A percentile compares a stretch with the other conserved stretches of the same genome.
These are phyloP conservation scores for Cyanoramphus novaezelandiae DNA, from an alignment of 2,113 vertebrate species.

Conservation along the genomic window DNA sequence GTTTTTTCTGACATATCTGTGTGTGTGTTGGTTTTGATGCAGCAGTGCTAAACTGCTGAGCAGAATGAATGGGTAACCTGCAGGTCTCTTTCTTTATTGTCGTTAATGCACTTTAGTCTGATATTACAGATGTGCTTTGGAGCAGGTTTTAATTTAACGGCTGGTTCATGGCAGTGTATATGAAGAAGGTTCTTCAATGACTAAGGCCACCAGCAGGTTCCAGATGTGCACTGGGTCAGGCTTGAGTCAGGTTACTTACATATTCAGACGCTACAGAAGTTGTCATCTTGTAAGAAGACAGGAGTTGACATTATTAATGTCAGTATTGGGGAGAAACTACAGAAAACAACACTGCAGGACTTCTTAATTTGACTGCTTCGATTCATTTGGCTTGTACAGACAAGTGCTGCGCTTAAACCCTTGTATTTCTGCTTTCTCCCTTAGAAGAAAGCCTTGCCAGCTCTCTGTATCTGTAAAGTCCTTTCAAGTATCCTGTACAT, in stretches of 20 bases:
- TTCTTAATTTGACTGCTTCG: background rate
- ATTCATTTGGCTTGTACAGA: background rate
- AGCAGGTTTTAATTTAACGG: background rate
- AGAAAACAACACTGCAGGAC: background rate
- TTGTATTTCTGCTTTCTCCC: background rate
- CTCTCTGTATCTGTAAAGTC: background rate
- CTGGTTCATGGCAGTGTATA: background rate
- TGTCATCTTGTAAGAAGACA: background rate
- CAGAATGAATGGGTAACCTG: background rate
- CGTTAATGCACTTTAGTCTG: background rate
- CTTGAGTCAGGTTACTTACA: background rate
- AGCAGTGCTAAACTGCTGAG: conserved; percentile 9
- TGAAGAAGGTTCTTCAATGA: background rate
- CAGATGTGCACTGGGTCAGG: background rate
- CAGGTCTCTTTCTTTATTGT: background rate
- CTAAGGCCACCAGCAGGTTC: background rate
- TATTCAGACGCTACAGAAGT: background rate
- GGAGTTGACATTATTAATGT: background rate
- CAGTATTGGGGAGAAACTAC: background rate
- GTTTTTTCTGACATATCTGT: conserved; percentile 2
- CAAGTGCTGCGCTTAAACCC: background rate
- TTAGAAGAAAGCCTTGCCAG: background rate
- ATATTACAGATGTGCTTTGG: background rate
- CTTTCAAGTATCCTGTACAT: background rate
- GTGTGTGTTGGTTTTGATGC: background rate